phyloP scores from a whole-genome alignment of 2,797 vertebrate species.

The Crenuchus spilurus region DNA sequence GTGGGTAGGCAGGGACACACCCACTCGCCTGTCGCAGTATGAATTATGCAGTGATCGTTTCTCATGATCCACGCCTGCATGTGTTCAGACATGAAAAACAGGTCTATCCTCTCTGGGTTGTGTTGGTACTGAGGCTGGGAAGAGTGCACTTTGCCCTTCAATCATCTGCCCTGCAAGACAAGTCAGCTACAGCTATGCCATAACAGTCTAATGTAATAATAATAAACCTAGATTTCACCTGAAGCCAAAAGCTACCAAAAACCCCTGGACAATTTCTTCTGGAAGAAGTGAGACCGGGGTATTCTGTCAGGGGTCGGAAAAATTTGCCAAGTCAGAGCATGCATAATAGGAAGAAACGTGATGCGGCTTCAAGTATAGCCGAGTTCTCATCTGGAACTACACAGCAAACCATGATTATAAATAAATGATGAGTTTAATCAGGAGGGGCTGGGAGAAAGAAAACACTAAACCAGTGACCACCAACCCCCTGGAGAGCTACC shows the following conservation, averaged over 20 bases:
- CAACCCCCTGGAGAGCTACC: no score
- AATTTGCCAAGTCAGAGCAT: neutral
- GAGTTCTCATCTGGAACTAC: neutral
- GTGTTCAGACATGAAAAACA: neutral
- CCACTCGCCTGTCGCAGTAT: neutral
- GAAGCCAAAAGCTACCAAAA: neutral
- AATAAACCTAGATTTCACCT: no score
- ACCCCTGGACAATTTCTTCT: neutral
- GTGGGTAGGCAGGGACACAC: neutral
- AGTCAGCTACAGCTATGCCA: no score
- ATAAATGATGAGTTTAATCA: constrained; percentile 8
- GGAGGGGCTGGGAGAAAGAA: neutral
- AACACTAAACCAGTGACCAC: neutral
- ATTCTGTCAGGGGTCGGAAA: neutral
- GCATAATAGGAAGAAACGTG: neutral
- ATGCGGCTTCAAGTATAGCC: neutral
- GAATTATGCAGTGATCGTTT: neutral
- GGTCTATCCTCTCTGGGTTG: neutral
- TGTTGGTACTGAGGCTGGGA: no score
- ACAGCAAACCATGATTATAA: neutral
- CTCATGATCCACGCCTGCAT: neutral
- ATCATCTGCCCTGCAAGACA: neutral
- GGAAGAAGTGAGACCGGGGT: neutral
- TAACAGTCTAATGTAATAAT: no score
- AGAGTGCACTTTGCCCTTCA: neutral